Conservation (phyloP, 2,797 vertebrate species). For the Choloepus didactylus region DNA sequence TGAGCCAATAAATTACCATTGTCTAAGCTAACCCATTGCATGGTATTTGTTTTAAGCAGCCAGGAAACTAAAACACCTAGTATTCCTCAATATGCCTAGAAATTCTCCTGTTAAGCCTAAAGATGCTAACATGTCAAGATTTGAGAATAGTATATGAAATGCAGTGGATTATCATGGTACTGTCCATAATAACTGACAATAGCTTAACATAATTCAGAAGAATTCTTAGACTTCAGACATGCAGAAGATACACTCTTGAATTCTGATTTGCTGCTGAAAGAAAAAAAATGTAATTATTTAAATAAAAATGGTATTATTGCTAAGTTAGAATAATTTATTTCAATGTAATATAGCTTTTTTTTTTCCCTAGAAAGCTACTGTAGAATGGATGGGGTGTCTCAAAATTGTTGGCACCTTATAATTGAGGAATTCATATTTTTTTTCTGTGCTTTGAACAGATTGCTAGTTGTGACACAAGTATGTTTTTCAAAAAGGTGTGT, state of each 20-base stretch:
- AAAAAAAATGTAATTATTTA: slow-evolving; percentile 25
- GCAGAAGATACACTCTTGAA: slow-evolving; percentile 30
- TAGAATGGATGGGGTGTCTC: slow-evolving; percentile 2
- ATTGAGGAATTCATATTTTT: not conserved
- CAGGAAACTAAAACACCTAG: not conserved
- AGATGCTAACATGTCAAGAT: not conserved
- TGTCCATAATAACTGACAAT: not conserved
- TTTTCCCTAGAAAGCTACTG: not conserved
- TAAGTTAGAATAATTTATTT: slow-evolving; percentile 53
- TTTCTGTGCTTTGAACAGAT: not conserved
- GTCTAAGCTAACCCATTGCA: no score
- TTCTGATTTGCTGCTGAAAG: slow-evolving; percentile 52
- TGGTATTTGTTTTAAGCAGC: no score
- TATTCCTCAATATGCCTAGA: not conserved
- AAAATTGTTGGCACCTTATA: slow-evolving; percentile 37
- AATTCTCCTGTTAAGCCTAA: not conserved
- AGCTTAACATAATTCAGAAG: slow-evolving; percentile 23
- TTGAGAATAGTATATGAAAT: slow-evolving; percentile 7
- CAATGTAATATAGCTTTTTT: slow-evolving; percentile 13
- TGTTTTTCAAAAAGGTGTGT: not conserved
- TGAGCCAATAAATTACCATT: no score
- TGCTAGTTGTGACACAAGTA: slow-evolving; percentile 1
- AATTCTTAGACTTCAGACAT: slow-evolving; percentile 24
- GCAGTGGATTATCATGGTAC: not conserved
- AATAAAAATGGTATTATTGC: slow-evolving; percentile 45